Base-by-base conservation (phyloP, 2,113 vertebrate species). In the Brachyhypopomus occidentalis region DNA sequence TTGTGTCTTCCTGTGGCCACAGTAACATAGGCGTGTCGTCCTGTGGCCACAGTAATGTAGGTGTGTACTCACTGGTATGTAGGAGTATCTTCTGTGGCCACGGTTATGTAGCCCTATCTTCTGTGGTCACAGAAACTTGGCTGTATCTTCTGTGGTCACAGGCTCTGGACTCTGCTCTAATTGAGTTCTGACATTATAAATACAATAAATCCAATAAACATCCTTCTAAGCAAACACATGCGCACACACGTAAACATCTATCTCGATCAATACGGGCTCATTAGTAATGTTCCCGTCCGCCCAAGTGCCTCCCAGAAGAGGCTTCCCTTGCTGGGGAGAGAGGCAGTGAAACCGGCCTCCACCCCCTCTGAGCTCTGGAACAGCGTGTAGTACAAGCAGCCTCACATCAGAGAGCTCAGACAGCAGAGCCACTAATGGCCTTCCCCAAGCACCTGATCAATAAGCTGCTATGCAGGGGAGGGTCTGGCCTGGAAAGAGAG, bases 201-300 rank as follows among this genome's bases (percentile, higher is more conserved):
- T 36, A 25, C 27, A 59, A 3, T 38, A 3, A 55, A 69, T 41
- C 41, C 22, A 45, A 8, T 22, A 66, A 20, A 52, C 12, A 7
- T 41, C 41, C 5, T 41, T 6, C 45, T 19, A 73, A 75, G 69
- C 56, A 41, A 27, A 60, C 45, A 52, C 48, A 76, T 45, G 45
- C 27, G 8, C 70, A 48, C 7, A 22, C 16, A 59, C 20, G 45
- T 19, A 63, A 64, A 62, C 34, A 41, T 66, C 45, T 9, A 52
- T 48, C 22, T 9, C 23, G 22, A 87, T 90, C 86, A 81, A 86
- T 89, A 76, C 12, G 0, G 25, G 79, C 58, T 11, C 87, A 90
- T 88, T 82, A 83, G 73, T 59, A 73, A 22, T 60, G 69, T 80
- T 78, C 78, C 76, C 52, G 59, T 74, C 72, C 56, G 72, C 74